Percentiles rank a stretch among this genome's conserved stretches.
Conservation (phyloP, 1,140 invertebrate species). For the Caenorhabditis briggsae region DNA sequence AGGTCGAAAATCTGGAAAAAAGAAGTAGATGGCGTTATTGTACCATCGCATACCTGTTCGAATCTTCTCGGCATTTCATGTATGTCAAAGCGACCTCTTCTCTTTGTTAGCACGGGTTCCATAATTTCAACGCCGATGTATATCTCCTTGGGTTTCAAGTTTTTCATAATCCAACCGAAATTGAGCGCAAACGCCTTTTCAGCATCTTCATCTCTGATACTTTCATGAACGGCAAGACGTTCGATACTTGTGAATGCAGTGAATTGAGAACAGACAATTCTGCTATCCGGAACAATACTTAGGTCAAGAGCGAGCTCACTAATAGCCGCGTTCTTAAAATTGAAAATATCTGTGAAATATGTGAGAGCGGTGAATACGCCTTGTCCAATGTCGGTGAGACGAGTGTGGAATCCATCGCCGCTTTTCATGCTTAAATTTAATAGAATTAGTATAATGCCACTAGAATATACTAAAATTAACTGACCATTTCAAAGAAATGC, state of each 20-base stretch:
- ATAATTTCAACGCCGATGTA: neutral
- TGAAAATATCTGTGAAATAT: neutral
- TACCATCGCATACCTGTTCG: neutral
- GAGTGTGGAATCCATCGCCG: neutral
- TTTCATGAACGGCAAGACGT: constrained; percentile 10
- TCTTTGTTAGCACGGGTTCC: neutral
- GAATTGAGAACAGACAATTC: neutral
- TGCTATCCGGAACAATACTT: neutral
- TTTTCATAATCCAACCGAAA: constrained; percentile 1
- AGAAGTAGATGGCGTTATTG: too few species aligned
- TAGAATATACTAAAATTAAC: neutral
- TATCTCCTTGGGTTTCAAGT: neutral
- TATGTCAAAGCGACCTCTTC: neutral
- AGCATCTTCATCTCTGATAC: too few species aligned
- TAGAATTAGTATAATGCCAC: neutral
- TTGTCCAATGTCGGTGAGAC: neutral
- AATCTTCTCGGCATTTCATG: neutral
- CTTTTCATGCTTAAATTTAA: constrained; percentile 5
- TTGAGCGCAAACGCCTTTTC: neutral
- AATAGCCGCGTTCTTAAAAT: neutral
- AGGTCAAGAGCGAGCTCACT: neutral
- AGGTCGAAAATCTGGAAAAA: neutral
- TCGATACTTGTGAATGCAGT: neutral
- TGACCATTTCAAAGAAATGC: neutral
- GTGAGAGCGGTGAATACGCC: neutral